Evolutionary conservation across 2,797 vertebrate genomes (phyloP).

Genomic region (Anniella stebbinsi): DNA sequence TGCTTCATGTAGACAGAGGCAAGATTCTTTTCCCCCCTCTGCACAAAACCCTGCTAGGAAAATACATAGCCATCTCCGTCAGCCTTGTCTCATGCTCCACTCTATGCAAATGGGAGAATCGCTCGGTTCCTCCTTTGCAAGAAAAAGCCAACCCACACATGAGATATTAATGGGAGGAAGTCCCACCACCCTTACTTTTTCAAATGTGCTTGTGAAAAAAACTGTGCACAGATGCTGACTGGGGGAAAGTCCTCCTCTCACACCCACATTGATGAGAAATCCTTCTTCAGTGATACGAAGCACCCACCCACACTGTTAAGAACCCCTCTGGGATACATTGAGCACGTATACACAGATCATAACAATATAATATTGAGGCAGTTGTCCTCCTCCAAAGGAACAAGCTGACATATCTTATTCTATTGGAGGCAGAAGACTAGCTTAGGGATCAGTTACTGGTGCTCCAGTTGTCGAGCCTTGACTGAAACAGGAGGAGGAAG

Average conservation of each 20-base stretch:
- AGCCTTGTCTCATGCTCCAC: background rate
- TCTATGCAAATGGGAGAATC: background rate
- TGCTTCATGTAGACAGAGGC: background rate
- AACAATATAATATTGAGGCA: background rate
- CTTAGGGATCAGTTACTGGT: background rate
- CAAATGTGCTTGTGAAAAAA: background rate
- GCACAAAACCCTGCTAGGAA: background rate
- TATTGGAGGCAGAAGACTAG: background rate
- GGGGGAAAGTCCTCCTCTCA: background rate
- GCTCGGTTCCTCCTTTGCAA: background rate
- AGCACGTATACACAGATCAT: background rate
- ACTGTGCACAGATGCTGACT: background rate
- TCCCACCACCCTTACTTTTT: background rate
- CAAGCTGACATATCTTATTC: background rate
- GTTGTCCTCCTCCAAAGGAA: background rate
- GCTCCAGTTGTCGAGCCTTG: background rate
- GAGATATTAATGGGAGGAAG: conserved; percentile 16
- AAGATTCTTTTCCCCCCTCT: background rate
- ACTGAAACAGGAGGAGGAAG: background rate
- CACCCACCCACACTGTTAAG: background rate
- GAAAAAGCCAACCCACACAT: background rate
- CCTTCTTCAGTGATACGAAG: background rate
- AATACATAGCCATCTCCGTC: background rate
- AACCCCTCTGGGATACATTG: background rate
- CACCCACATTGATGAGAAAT: background rate